Evolutionary conservation across 2,797 vertebrate species (phyloP).

Genomic region (Sebastes reedi): DNA sequence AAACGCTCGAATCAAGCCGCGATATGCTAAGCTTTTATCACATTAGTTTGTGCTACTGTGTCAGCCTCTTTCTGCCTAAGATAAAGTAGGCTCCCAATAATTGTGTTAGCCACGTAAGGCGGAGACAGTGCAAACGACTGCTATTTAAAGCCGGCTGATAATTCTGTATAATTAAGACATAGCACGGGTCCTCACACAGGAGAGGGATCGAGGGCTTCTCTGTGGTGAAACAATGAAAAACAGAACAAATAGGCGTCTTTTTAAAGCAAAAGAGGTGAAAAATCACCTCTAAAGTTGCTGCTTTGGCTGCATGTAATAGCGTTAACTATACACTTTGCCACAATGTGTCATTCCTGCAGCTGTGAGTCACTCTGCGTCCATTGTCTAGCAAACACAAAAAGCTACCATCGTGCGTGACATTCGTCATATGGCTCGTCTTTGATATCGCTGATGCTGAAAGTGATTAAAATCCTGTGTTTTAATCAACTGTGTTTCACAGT

Average conservation of each 20-base stretch:
- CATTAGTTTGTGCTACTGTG: constrained; percentile 95
- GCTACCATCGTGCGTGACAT: constrained; percentile 33
- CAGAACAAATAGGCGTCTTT: not conserved
- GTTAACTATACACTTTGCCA: constrained; percentile 20
- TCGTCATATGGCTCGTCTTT: constrained; percentile 52
- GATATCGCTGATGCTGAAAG: constrained; percentile 54
- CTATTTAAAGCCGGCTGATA: constrained; percentile 84
- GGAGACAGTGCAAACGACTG: constrained; percentile 78
- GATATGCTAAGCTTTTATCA: constrained; percentile 98
- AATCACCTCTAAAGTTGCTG: not conserved
- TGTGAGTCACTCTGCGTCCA: constrained; percentile 51
- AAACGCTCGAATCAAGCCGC: constrained; percentile 88
- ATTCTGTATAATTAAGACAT: constrained; percentile 85
- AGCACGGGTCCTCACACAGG: constrained; percentile 68
- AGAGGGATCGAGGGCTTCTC: constrained; percentile 62
- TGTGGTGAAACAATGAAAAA: constrained; percentile 44
- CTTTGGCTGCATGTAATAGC: constrained; percentile 13
- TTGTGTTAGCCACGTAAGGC: constrained; percentile 86
- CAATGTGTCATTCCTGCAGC: constrained; percentile 53
- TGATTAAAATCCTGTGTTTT: constrained; percentile 47
- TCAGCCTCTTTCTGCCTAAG: constrained; percentile 96
- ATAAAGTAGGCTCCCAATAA: constrained; percentile 93
- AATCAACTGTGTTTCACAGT: constrained; percentile 48
- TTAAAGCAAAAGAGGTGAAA: constrained; percentile 7
- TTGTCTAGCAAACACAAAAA: constrained; percentile 72